Evolutionary conservation across 2,113 vertebrate species (phyloP), one percentile per base, ranked within the genome.

Genomic region (Aptenodytes forsteri): DNA sequence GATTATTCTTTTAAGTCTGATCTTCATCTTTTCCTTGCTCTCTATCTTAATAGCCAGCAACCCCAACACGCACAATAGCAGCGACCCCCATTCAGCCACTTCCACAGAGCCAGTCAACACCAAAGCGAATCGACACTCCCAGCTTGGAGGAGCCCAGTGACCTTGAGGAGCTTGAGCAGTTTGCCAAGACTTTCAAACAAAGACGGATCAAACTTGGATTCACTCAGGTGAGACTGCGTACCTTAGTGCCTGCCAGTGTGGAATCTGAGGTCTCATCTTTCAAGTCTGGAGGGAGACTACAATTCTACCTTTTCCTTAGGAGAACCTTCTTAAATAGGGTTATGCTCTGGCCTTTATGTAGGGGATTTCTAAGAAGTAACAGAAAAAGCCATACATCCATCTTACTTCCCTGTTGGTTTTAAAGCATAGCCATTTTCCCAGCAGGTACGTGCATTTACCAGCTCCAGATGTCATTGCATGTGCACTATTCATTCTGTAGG

Each of bases 171-270:
- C 98, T 99, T 95, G 99, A 99, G 98, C 99, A 99, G 97, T 99
- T 99, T 98, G 99, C 99, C 97, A 99, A 99, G 98, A 99, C 99
- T 96, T 99, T 99, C 98, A 99, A 99, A 98, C 99, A 99, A 98
- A 99, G 99, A 98, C 99, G 99, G 94, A 99, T 99, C 98, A 99
- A 99, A 98, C 99, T 99, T 96, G 99, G 99, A 98, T 99, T 99
- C 98, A 99, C 99, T 98, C 99, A 99, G 99, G 99, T 99, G 97
- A 93, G 95, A 73, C 58, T 81, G 79, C 11, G 34, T 87, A 38
- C 75, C 79, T 84, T 77, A 93, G 76, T 95, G 72, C 73, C 89
- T 95, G 91, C 79, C 81, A 92, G 89, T 87, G 84, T 95, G 87
- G 87, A 90, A 83, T 82, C 83, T 72, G 71, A 90, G 87, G 85